Evolutionary conservation across 2,888 invertebrate genomes (phyloP).

Genomic region (Leucozona laternaria): DNA sequence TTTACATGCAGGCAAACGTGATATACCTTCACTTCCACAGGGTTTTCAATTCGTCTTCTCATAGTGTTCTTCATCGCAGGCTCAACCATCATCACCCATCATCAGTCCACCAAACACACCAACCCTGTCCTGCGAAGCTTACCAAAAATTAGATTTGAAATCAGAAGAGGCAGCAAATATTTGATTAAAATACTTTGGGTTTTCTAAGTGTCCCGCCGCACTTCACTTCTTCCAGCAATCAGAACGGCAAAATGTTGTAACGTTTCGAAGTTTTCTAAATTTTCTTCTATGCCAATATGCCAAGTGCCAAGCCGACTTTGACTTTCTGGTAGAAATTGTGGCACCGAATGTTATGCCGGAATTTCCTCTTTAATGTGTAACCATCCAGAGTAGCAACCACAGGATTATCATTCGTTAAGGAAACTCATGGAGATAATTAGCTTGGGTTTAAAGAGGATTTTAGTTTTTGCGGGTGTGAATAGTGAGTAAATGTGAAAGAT

Average conservation of each 20-base stretch:
- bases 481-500: background rate
- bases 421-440: conserved; percentile 69
- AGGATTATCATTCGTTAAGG: conserved; percentile 57
- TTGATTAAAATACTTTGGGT: conserved; percentile 67
- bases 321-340: conserved; percentile 27
- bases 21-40: too few species aligned
- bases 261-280: conserved; percentile 23
- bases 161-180: conserved; percentile 53
- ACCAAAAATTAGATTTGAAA: conserved; percentile 21
- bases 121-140: background rate
- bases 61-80: background rate
- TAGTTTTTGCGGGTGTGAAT: background rate
- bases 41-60: background rate
- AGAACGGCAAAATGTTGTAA: conserved; percentile 15
- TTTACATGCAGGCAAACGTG: conserved; percentile 18
- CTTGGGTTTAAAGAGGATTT: conserved; percentile 54
- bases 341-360: conserved; percentile 45
- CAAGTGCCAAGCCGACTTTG: background rate
- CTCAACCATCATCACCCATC: background rate
- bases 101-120: background rate
- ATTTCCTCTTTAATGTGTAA: conserved; percentile 43
- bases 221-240: conserved; percentile 7
- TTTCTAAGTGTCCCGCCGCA: conserved; percentile 42
- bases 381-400: conserved; percentile 32
- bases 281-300: background rate